A percentile compares a stretch with the other conserved stretches of the same genome.
Evolutionary conservation across 1,140 invertebrate genomes (phyloP).

Genomic region (Trichogramma pretiosum): DNA sequence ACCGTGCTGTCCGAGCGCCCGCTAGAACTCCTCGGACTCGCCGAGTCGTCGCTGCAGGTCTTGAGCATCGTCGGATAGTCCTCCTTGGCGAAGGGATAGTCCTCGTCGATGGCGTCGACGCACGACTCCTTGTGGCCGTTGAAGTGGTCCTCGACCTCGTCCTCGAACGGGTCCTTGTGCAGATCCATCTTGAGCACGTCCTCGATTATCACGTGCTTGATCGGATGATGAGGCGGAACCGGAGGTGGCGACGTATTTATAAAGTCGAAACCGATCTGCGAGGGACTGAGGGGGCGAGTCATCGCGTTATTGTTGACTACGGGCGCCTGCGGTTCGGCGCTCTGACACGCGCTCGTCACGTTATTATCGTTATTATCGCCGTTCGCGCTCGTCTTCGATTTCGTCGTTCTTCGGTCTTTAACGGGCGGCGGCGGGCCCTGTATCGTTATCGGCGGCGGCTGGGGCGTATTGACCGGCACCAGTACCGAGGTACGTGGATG

Average conservation of each 20-base stretch:
- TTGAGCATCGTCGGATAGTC: slow-evolving; percentile 44
- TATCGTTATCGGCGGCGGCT: slow-evolving; percentile 24
- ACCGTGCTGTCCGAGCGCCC: slow-evolving; percentile 41
- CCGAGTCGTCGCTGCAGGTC: slow-evolving; percentile 41
- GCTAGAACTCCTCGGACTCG: slow-evolving; percentile 40
- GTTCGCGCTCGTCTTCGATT: slow-evolving; percentile 25
- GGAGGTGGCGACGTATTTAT: too few species aligned
- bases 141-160: slow-evolving; percentile 1
- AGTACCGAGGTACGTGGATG: slow-evolving; percentile 25
- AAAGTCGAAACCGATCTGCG: slow-evolving; percentile 32
- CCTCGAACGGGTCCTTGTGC: slow-evolving; percentile 23
- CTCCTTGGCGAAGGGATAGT: slow-evolving; percentile 43
- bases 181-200: slow-evolving; percentile 30
- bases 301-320: slow-evolving; percentile 12
- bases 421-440: slow-evolving; percentile 27
- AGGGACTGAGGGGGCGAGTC: slow-evolving; percentile 38
- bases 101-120: slow-evolving; percentile 39
- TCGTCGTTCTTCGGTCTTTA: slow-evolving; percentile 38
- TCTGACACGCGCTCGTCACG: slow-evolving; percentile 20
- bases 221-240: not conserved
- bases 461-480: not conserved
- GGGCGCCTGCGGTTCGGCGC: slow-evolving; percentile 20
- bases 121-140: slow-evolving; percentile 32
- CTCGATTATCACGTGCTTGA: slow-evolving; percentile 40
- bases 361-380: slow-evolving; percentile 11